These are phyloP conservation scores for Uria aalge DNA, from an alignment of 2,113 vertebrate genomes.

Conservation along the genomic window DNA sequence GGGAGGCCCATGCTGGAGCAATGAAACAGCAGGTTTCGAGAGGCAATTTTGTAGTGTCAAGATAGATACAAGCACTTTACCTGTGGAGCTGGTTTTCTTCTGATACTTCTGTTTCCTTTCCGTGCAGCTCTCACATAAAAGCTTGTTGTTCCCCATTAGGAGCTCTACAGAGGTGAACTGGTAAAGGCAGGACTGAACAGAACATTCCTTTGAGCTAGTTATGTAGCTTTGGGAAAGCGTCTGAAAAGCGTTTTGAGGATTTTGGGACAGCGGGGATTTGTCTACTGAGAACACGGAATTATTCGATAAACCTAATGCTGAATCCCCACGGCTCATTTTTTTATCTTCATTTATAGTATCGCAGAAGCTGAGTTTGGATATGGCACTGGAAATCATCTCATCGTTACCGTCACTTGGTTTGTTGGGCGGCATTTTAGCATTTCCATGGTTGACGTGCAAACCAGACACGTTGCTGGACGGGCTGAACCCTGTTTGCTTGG, in stretches of 20 bases:
- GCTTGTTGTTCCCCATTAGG: conserved; percentile 97
- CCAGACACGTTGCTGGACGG: not conserved
- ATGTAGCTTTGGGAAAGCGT: conserved; percentile 90
- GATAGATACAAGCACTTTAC: conserved; percentile 53
- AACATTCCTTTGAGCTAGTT: conserved; percentile 95
- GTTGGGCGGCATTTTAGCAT: not conserved
- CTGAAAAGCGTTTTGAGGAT: conserved; percentile 88
- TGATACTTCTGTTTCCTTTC: conserved; percentile 81
- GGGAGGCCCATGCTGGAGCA: not conserved
- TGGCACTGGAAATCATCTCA: conserved; percentile 74
- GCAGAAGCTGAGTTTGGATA: conserved; percentile 83
- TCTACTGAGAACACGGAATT: conserved; percentile 52
- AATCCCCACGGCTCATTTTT: conserved; percentile 1
- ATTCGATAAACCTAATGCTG: conserved; percentile 15
- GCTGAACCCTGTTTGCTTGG: not conserved
- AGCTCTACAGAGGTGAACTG: conserved; percentile 96
- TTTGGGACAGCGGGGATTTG: conserved; percentile 30
- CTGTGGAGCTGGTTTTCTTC: conserved; percentile 77
- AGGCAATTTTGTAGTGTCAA: not conserved
- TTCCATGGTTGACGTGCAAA: not conserved
- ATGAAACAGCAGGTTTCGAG: not conserved
- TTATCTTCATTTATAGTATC: conserved; percentile 63
- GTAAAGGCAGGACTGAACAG: conserved; percentile 95
- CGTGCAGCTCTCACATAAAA: conserved; percentile 93
- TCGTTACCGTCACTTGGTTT: not conserved